Evolutionary conservation across 2,888 invertebrate species (phyloP).

Genomic region (Amphiduros pacificus): DNA sequence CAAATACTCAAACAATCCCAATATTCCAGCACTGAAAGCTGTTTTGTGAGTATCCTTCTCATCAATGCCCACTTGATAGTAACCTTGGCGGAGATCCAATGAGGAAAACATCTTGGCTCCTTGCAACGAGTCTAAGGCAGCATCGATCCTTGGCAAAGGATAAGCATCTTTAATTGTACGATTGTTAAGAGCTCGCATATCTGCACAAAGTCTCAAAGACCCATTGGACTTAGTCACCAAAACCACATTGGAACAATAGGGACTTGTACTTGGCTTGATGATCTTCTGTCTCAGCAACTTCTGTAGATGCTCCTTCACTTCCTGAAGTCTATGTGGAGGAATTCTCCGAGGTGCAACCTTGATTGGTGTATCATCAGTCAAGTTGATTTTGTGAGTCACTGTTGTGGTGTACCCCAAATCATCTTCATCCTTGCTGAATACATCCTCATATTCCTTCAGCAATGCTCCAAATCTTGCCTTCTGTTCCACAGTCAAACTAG

Average conservation of each 20-base stretch:
- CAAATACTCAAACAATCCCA: constrained; percentile 28
- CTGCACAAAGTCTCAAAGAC: constrained; percentile 23
- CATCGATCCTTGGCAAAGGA: constrained; percentile 25
- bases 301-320: background rate
- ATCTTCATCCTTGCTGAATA: constrained; percentile 2
- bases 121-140: constrained; percentile 25
- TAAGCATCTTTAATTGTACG: constrained; percentile 27
- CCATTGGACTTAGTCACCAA: constrained; percentile 25
- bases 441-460: background rate
- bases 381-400: background rate
- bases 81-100: constrained; percentile 31
- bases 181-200: constrained; percentile 26
- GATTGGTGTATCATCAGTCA: background rate
- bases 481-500: background rate
- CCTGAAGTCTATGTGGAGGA: background rate
- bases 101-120: constrained; percentile 29
- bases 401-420: background rate
- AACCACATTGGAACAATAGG: constrained; percentile 11
- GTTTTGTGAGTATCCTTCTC: constrained; percentile 29
- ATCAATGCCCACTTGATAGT: constrained; percentile 34
- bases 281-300: background rate
- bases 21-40: constrained; percentile 29
- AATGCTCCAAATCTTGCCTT: background rate
- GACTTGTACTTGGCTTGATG: background rate
- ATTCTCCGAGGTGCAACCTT: background rate